Evolutionary conservation across 1,140 invertebrate genomes (phyloP).

Genomic region (Globodera ellingtonae): DNA sequence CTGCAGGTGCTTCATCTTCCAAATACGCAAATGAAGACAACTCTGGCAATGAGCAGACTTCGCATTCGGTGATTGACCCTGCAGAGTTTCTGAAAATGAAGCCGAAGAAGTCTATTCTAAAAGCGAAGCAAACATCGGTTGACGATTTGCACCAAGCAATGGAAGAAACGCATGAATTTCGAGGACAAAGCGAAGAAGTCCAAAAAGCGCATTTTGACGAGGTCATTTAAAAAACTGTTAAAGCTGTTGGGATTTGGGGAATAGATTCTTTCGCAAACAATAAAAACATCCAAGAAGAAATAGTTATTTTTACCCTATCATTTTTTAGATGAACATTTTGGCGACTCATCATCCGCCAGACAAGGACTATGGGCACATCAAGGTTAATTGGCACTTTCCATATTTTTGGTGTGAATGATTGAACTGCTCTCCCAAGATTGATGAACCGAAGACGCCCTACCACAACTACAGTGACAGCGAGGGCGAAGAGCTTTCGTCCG

Average conservation of each 20-base stretch:
- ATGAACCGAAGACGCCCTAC: slow-evolving; percentile 87
- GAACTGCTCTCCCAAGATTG: slow-evolving; percentile 51
- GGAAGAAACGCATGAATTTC: not conserved
- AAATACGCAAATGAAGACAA: not conserved
- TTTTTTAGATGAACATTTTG: slow-evolving; percentile 90
- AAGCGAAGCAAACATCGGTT: slow-evolving; percentile 54
- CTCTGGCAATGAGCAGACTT: not conserved
- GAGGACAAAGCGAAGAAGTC: slow-evolving; percentile 49
- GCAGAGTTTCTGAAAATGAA: slow-evolving; percentile 60
- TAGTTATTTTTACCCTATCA: not conserved
- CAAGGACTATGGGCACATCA: slow-evolving; percentile 99
- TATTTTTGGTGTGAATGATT: not conserved
- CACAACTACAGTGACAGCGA: slow-evolving; percentile 72
- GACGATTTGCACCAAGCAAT: slow-evolving; percentile 31
- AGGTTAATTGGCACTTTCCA: slow-evolving; percentile 69
- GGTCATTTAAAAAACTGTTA: slow-evolving; percentile 19
- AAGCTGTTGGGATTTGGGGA: not conserved
- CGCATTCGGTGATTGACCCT: slow-evolving; percentile 43
- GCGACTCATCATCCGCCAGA: slow-evolving; percentile 94
- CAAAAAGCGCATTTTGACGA: slow-evolving; percentile 70
- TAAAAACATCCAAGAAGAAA: not conserved
- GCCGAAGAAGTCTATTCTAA: slow-evolving; percentile 64
- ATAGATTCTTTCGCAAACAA: too few relatives aligned
- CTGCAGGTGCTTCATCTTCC: slow-evolving; percentile 5
- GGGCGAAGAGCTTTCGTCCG: slow-evolving; percentile 73